These are phyloP conservation scores for Pangasius macronema DNA, from an alignment of 2,797 vertebrate species.

Conservation along the genomic window DNA sequence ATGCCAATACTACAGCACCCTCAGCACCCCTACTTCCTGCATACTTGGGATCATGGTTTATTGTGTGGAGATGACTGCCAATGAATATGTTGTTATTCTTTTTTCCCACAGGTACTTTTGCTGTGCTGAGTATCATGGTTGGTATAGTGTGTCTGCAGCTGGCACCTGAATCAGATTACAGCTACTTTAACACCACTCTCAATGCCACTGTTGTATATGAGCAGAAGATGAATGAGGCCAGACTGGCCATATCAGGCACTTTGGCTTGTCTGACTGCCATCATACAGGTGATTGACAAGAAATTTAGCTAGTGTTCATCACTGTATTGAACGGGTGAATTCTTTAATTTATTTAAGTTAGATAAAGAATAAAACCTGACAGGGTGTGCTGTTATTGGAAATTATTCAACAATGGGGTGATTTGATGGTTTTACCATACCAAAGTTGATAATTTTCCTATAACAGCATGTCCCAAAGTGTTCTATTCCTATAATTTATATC, in stretches of 20 bases:
- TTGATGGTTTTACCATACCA: background rate
- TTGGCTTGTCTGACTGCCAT: constrained; percentile 87
- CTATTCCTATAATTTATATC: background rate
- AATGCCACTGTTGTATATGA: constrained; percentile 77
- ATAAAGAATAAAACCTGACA: background rate
- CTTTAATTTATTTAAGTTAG: background rate
- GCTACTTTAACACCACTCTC: constrained; percentile 75
- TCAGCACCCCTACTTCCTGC: background rate
- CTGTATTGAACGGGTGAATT: background rate
- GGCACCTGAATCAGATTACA: constrained; percentile 83
- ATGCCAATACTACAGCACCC: background rate
- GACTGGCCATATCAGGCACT: constrained; percentile 84
- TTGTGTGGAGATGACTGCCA: background rate
- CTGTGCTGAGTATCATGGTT: constrained; percentile 92
- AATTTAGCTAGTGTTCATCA: background rate
- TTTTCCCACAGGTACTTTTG: constrained; percentile 81
- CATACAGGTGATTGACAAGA: constrained; percentile 78
- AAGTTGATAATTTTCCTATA: background rate
- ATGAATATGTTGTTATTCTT: background rate
- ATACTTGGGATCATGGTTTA: background rate
- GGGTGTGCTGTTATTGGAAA: background rate
- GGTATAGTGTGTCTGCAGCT: constrained; percentile 84
- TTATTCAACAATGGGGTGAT: background rate
- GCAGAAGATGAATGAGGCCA: constrained; percentile 77
- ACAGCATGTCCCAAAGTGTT: background rate